phyloP scores from a whole-genome alignment of 2,113 vertebrate genomes.

The Procavia capensis region DNA sequence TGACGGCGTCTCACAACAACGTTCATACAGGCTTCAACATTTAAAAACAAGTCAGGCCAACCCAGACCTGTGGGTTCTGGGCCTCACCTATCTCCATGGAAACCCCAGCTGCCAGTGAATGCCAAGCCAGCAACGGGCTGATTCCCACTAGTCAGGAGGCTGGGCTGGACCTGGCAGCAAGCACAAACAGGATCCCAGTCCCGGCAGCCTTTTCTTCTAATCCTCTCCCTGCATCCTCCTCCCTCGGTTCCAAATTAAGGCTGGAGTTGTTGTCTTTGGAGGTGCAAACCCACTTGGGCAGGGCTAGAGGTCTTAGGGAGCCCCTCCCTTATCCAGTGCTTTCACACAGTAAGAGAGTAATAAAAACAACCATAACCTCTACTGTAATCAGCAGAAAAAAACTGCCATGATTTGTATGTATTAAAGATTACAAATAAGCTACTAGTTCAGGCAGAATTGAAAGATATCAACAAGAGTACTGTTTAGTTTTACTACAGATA shows the following conservation, averaged over 20 bases:
- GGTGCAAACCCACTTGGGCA: background rate
- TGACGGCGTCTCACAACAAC: background rate
- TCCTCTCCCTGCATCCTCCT: background rate
- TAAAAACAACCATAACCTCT: background rate
- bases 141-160: slow-evolving; percentile 50
- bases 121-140: slow-evolving; percentile 61
- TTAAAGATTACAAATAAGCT: background rate
- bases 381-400: background rate
- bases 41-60: slow-evolving; percentile 75
- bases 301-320: background rate
- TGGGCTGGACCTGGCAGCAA: background rate
- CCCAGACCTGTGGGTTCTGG: slow-evolving; percentile 56
- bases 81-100: slow-evolving; percentile 72
- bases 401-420: background rate
- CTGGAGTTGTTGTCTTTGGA: background rate
- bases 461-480: background rate
- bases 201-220: background rate
- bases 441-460: background rate
- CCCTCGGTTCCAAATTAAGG: background rate
- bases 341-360: no score
- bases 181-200: slow-evolving; percentile 59
- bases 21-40: slow-evolving; percentile 47
- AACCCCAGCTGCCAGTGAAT: slow-evolving; percentile 48
- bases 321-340: background rate
- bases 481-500: background rate